Conservation (phyloP, 2,797 vertebrate genomes). For the Eremophila alpestris region DNA sequence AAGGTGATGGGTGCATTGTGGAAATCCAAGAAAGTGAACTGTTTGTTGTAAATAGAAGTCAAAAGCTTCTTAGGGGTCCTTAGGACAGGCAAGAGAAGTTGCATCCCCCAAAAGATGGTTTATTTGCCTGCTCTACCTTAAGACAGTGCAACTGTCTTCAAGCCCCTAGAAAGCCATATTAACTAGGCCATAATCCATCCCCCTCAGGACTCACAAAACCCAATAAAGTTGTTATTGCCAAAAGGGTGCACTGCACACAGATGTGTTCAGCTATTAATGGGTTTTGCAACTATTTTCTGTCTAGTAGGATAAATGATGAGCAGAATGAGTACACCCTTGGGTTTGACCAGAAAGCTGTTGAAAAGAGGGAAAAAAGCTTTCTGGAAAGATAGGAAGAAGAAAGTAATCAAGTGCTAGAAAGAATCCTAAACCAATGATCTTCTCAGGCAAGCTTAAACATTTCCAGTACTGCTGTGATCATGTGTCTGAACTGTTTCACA, state of each 20-base stretch:
- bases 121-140: background rate
- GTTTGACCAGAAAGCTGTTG: background rate
- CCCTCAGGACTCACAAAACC: background rate
- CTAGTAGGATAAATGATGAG: background rate
- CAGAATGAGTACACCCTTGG: background rate
- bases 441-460: background rate
- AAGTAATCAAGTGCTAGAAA: background rate
- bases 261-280: slow-evolving; percentile 5
- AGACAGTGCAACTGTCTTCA: background rate
- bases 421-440: background rate
- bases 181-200: background rate
- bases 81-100: background rate
- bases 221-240: background rate
- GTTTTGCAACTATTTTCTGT: slow-evolving; percentile 14
- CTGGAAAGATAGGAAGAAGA: background rate
- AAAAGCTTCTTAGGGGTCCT: background rate
- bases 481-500: background rate
- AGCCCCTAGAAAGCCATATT: background rate
- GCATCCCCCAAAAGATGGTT: background rate
- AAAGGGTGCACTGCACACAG: background rate
- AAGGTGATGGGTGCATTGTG: background rate
- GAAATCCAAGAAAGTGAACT: background rate
- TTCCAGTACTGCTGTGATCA: background rate
- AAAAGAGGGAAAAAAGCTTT: background rate
- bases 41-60: background rate